These are phyloP conservation scores for Grantiella picta DNA, from an alignment of 2,113 vertebrate genomes.

Conservation along the genomic window DNA sequence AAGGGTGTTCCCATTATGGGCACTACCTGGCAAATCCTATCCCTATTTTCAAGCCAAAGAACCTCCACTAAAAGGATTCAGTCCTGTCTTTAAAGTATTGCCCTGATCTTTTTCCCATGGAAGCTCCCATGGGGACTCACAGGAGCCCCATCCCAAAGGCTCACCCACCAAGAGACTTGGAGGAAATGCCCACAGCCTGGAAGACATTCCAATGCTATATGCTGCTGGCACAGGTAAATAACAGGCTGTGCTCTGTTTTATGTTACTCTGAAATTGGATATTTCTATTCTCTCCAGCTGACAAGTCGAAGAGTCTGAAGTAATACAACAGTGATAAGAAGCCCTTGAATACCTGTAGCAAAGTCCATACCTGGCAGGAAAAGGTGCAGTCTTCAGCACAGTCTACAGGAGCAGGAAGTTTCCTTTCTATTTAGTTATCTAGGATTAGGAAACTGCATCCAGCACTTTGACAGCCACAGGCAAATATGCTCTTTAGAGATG, in stretches of 20 bases:
- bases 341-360: background rate
- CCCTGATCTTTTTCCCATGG: background rate
- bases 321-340: background rate
- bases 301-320: background rate
- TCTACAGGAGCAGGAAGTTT: background rate
- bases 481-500: background rate
- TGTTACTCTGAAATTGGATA: background rate
- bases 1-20: background rate
- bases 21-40: background rate
- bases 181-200: background rate
- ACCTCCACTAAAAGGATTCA: background rate
- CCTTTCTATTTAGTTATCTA: background rate
- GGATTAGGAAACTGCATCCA: background rate
- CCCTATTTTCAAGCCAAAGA: background rate
- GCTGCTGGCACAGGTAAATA: background rate
- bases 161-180: background rate
- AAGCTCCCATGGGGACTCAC: background rate
- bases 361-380: background rate
- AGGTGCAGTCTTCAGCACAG: background rate
- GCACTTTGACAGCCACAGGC: background rate
- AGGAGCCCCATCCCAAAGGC: background rate
- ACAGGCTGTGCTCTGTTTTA: background rate
- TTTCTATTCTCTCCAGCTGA: background rate
- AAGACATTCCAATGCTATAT: accelerated
- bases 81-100: background rate